Evolutionary conservation across 2,797 vertebrate species (phyloP).

Genomic region (Sardinella longiceps): DNA sequence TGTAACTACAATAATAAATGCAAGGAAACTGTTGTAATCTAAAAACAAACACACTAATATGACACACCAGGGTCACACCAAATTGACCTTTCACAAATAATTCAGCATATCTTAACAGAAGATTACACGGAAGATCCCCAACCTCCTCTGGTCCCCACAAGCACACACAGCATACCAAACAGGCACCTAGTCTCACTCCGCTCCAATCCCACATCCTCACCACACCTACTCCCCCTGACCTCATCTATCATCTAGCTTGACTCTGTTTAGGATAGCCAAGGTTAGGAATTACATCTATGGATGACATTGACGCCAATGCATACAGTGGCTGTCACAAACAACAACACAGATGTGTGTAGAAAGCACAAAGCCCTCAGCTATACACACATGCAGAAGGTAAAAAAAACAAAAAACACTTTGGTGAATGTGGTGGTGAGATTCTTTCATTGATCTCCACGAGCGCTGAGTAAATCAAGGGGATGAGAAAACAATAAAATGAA

Average conservation of each 20-base stretch:
- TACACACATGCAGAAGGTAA: neutral
- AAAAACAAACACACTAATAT: neutral
- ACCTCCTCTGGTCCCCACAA: neutral
- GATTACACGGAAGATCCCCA: neutral
- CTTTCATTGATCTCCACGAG: slow-evolving; percentile 5
- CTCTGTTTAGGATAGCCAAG: neutral
- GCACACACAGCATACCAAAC: neutral
- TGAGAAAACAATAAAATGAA: slow-evolving; percentile 32
- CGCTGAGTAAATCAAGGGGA: slow-evolving; percentile 33
- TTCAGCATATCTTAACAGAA: neutral
- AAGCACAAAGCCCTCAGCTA: neutral
- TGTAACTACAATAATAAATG: neutral
- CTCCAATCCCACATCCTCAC: neutral
- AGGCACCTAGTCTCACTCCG: neutral
- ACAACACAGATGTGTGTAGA: neutral
- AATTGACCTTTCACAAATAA: neutral
- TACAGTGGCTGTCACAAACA: neutral
- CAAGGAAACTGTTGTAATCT: neutral
- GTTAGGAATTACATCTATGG: neutral
- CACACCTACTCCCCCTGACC: neutral
- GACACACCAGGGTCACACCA: neutral
- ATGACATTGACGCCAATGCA: neutral
- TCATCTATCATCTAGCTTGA: neutral
- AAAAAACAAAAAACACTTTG: neutral
- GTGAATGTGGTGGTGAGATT: neutral